Conservation (phyloP, 2,113 vertebrate genomes). For the Cardinalis cardinalis region DNA sequence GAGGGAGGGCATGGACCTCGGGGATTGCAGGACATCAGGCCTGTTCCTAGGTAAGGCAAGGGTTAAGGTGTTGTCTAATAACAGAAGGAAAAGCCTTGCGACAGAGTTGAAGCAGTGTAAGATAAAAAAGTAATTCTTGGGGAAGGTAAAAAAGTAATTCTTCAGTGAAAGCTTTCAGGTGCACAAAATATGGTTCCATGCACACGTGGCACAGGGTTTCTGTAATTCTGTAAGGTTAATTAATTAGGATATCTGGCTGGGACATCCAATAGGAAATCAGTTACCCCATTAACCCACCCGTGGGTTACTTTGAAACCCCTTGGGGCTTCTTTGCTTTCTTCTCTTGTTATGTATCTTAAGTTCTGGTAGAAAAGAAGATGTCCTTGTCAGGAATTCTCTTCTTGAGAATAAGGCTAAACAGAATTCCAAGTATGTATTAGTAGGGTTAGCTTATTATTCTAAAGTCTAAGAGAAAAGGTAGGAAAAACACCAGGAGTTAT, state of each 20-base stretch:
- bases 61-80: background rate
- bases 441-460: background rate
- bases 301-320: too few species aligned
- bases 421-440: background rate
- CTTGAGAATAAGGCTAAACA: background rate
- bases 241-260: background rate
- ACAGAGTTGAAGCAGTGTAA: fast-evolving
- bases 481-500: background rate
- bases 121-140: background rate
- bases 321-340: background rate
- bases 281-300: background rate
- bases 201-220: background rate
- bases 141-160: background rate
- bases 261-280: background rate
- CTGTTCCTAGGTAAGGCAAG: background rate
- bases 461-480: background rate
- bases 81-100: fast-evolving
- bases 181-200: fast-evolving
- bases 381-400: background rate
- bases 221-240: background rate
- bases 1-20: background rate
- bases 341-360: background rate
- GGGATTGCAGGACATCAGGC: background rate
- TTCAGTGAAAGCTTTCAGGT: background rate
- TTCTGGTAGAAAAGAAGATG: background rate